These are phyloP conservation scores for Furnarius figulus DNA, from an alignment of 2,113 vertebrate species.

Conservation along the genomic window DNA sequence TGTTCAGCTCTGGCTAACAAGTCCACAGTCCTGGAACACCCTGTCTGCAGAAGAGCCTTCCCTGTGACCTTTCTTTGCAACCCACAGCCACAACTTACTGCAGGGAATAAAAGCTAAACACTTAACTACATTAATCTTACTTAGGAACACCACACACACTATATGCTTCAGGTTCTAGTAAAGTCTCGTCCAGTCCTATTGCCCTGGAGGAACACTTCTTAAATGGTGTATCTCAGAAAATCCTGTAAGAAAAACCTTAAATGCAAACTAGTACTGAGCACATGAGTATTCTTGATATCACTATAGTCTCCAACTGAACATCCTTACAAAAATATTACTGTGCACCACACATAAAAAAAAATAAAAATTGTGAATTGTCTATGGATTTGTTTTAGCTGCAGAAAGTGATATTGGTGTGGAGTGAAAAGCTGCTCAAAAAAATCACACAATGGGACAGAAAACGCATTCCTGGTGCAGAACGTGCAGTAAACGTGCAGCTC, in stretches of 20 bases:
- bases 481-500: conserved; percentile 84
- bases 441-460: conserved; percentile 80
- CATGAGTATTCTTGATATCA: neutral
- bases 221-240: neutral
- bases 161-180: neutral
- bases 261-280: neutral
- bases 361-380: conserved; percentile 65
- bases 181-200: neutral
- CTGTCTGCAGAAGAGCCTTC: neutral
- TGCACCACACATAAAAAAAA: conserved; percentile 49
- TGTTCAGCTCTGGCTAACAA: conserved; percentile 3
- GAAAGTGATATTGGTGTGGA: conserved; percentile 76
- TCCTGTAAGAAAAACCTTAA: conserved; percentile 15
- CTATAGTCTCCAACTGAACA: conserved; percentile 19
- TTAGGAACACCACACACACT: neutral
- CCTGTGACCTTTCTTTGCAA: neutral
- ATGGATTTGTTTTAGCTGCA: conserved; percentile 70
- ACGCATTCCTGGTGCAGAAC: conserved; percentile 82
- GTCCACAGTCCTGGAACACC: neutral
- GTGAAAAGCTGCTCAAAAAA: conserved; percentile 79
- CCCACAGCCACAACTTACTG: neutral
- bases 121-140: neutral
- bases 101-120: neutral
- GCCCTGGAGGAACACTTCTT: neutral
- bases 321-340: conserved; percentile 34